Conservation (phyloP, 2,113 vertebrate species). For the Pterocles orientalis region DNA sequence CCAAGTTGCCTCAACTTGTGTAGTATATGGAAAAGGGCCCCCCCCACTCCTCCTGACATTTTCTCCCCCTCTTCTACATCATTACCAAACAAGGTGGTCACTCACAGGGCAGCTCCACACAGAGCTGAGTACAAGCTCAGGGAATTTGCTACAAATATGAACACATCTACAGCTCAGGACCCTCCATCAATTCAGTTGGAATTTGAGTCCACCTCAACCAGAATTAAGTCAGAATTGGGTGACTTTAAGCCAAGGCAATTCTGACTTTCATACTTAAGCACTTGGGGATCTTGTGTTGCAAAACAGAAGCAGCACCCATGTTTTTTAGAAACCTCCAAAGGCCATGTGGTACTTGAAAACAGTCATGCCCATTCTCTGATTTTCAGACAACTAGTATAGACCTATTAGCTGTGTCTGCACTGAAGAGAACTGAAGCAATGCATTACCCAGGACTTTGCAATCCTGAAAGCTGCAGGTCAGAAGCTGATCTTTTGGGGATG, state of each 20-base stretch:
- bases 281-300: not conserved
- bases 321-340: not conserved
- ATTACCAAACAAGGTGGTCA: not conserved
- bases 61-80: not conserved
- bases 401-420: not conserved
- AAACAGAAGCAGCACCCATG: not conserved
- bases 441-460: not conserved
- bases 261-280: not conserved
- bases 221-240: not conserved
- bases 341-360: not conserved
- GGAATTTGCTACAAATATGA: not conserved
- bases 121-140: not conserved
- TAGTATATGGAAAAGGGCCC: not conserved
- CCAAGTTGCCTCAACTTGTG: fast-evolving
- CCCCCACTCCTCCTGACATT: fast-evolving
- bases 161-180: not conserved
- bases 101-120: not conserved
- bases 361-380: not conserved
- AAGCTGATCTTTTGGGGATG: not conserved
- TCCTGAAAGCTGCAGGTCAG: not conserved
- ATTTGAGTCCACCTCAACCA: not conserved
- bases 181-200: not conserved
- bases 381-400: not conserved
- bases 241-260: not conserved
- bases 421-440: fast-evolving